Evolutionary conservation across 2,113 vertebrate genomes (phyloP).

Genomic region (Cnemophilus loriae): DNA sequence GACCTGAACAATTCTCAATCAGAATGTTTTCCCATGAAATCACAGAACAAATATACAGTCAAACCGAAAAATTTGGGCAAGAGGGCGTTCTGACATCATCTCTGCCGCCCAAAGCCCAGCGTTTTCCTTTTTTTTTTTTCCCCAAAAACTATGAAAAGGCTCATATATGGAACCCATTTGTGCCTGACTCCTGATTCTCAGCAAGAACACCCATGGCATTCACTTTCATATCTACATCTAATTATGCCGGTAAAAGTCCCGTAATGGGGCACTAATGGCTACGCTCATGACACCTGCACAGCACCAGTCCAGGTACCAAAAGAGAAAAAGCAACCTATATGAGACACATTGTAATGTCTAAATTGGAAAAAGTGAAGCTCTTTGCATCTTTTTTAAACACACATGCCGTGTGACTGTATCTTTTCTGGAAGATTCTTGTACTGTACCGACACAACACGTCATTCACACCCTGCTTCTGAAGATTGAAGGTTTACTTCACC

Average conservation of each 20-base stretch:
- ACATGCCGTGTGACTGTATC: not conserved
- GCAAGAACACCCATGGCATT: not conserved
- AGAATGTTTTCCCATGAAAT: not conserved
- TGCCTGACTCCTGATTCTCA: not conserved
- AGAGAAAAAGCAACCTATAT: not conserved
- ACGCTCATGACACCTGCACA: not conserved
- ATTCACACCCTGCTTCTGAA: not conserved
- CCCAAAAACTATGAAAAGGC: not conserved
- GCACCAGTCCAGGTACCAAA: not conserved
- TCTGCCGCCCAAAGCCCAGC: not conserved
- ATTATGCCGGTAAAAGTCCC: not conserved
- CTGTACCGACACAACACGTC: rapidly evolving
- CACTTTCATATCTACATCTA: not conserved
- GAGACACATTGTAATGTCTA: rapidly evolving
- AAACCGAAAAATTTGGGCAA: not conserved
- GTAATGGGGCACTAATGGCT: not conserved
- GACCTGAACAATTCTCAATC: not conserved
- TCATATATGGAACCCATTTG: not conserved
- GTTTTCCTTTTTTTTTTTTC: not conserved
- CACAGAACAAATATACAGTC: not conserved
- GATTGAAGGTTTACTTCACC: slow-evolving; percentile 66
- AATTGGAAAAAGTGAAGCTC: rapidly evolving
- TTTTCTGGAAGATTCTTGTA: not conserved
- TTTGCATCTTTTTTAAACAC: not conserved
- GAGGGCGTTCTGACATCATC: not conserved